Base-by-base conservation (phyloP, 2,113 vertebrate species). In the Salvelinus alpinus region DNA sequence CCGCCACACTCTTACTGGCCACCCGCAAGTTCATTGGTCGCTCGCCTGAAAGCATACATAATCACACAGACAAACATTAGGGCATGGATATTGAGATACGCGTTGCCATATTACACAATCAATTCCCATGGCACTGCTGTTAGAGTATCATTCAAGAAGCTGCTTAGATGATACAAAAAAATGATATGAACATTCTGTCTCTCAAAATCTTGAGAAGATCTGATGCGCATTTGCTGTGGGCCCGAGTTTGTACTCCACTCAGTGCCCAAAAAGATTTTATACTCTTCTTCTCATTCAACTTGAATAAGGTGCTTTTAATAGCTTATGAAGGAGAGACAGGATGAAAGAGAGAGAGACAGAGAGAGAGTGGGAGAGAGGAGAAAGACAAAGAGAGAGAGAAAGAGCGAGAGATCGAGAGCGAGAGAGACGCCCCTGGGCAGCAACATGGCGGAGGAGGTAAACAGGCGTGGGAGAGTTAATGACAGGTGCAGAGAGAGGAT, bases 21-120 rank as follows among this genome's bases (percentile, higher is more conserved):
- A 97, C 93, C 1, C 95, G 93, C 75, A 98, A 88, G 89, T 98
- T 97, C 87, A 97, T 87, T 0, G 97, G 96, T 51, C 95, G 94
- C 44, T 98, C 96, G 76, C 93, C 97, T 97, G 75, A 7, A 71
- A 62, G 64, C 0, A 75, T 16, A 74, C 13, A 65, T 1, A 67
- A 14, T 29, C 27, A 62, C 20, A 57, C 4, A 57, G 11, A 18
- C 25, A 24, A 24, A 70, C 12, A 16, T 51, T 12, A 16, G 51
- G 3, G 22, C 9, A 38, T 24, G 51, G 11, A 31, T 38, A 29
- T 5, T 66, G 38, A 11, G 38, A 44, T 11, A 11, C 8, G 11
- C 38, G 9, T 9, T 11, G 9, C 38, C 38, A 44, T 12, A 11
- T 11, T 44, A 12, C 38, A 44, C 8, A 9, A 11, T 11, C 8